Evolutionary conservation across 2,888 invertebrate species (phyloP), one percentile per base, ranked within the genome.

Genomic region (Smittia sp.): DNA sequence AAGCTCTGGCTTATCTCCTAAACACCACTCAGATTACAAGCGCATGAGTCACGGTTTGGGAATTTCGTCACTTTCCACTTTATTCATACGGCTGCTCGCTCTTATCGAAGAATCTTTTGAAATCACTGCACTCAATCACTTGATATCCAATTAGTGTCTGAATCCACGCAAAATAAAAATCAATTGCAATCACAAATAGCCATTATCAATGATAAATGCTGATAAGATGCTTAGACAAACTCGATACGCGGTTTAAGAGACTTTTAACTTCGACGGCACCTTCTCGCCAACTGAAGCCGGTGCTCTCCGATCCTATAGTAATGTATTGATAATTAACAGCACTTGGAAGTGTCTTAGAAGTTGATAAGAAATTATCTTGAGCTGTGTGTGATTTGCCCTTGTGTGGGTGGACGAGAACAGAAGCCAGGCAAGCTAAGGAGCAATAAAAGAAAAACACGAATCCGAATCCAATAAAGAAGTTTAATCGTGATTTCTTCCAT

Each of bases 251-350:
- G 15, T 24, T 67, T 65, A 15, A 65, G 7, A 7, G 32, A 32
- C 41, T n/a, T 41, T 67, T 54, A 25, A 52, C 18, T 32, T 69
- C 18, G 27, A 52, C 69, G 69, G 54, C 69, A 54, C 69, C 69
- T 52, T 52, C 15, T n/a, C 11, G 18, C 11, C 69, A 27, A 69
- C 69, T 69, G 32, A 69, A 69, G 18, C 18, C 54, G 27, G 11
- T 54, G 41, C 27, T 25, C 69, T 52, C 69, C 3, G 32, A 69
- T 69, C 54, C 32, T 32, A 9, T 32, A 69, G 18, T 52, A 46
- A 22, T 18, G 22, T 13, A 9, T 25, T 27, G 13, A 27, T 63
- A 6, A 63, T 63, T 24, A 63, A 24, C 15, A 27, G 63, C 27
- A 63, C 24, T 63, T 27, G 63, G 13, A 27, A 62, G 22, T 62